These are phyloP conservation scores for Drosophila suboccidentalis DNA, from an alignment of 2,888 invertebrate species.

Conservation along the genomic window DNA sequence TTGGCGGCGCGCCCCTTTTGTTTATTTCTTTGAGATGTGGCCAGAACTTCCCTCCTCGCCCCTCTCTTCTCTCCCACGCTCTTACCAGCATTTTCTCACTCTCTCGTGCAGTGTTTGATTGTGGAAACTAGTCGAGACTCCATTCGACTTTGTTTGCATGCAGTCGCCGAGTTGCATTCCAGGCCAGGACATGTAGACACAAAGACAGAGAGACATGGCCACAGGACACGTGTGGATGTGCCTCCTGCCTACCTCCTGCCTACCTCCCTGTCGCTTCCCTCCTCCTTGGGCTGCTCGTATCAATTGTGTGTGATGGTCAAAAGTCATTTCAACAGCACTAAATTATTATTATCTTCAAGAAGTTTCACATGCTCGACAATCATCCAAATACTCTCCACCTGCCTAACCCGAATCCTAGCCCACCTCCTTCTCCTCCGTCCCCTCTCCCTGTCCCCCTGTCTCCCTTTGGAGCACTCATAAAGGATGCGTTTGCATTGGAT, in stretches of 20 bases:
- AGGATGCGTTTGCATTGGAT: slow-evolving; percentile 64
- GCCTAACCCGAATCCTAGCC: background rate
- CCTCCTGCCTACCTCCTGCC: background rate
- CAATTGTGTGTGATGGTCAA: slow-evolving; percentile 86
- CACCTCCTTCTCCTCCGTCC: background rate
- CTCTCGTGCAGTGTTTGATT: slow-evolving; percentile 39
- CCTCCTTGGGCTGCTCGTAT: slow-evolving; percentile 75
- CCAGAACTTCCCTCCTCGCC: slow-evolving; percentile 1
- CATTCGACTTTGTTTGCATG: slow-evolving; percentile 58
- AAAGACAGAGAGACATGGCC: background rate
- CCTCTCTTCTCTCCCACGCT: background rate
- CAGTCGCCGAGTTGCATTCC: slow-evolving; percentile 67
- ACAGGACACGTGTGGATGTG: slow-evolving; percentile 52
- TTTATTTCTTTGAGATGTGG: slow-evolving; percentile 79
- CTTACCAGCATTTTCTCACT: background rate
- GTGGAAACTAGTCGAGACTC: slow-evolving; percentile 60
- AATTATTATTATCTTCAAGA: slow-evolving; percentile 87
- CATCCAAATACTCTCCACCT: slow-evolving; percentile 61
- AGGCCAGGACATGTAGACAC: slow-evolving; percentile 29
- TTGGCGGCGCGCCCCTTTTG: slow-evolving; percentile 65
- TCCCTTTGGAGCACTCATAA: slow-evolving; percentile 57
- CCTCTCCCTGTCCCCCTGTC: background rate
- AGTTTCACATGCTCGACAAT: slow-evolving; percentile 84
- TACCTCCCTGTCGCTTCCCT: background rate
- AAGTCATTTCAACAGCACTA: slow-evolving; percentile 86